Percentiles rank a stretch among this genome's conserved stretches.
Conservation (phyloP, 2,888 invertebrate genomes). For the Nematopogon swammerdamellus region DNA sequence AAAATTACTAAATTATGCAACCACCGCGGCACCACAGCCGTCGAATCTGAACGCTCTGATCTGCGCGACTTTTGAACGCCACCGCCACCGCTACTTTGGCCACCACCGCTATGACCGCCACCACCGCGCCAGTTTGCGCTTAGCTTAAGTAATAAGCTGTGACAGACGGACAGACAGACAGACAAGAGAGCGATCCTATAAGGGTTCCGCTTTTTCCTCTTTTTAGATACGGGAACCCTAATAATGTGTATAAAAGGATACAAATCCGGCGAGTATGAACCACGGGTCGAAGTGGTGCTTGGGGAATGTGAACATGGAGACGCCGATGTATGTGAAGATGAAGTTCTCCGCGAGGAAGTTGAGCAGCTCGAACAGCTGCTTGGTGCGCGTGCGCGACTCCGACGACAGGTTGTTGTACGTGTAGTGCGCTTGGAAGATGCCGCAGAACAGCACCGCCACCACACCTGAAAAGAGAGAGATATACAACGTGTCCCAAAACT, state of each 20-base stretch:
- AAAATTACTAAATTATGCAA: too few species aligned
- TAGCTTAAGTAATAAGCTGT: too few species aligned
- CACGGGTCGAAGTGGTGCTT: constrained; percentile 91
- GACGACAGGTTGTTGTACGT: constrained; percentile 94
- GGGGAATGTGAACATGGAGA: constrained; percentile 97
- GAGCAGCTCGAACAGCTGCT: constrained; percentile 88
- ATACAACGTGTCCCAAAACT: too few species aligned
- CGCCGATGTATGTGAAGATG: constrained; percentile 97
- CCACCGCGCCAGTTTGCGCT: too few species aligned
- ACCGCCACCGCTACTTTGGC: too few species aligned
- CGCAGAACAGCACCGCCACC: constrained; percentile 96
- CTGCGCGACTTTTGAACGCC: too few species aligned
- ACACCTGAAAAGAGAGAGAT: constrained; percentile 59
- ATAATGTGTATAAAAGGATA: constrained; percentile 64
- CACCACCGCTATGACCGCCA: too few species aligned
- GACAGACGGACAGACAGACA: too few species aligned
- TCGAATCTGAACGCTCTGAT: too few species aligned
- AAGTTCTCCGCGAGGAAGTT: constrained; percentile 98
- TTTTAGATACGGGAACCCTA: neutral
- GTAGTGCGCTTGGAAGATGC: constrained; percentile 98
- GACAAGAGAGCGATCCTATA: too few species aligned
- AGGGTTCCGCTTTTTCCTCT: too few species aligned
- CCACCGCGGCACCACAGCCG: too few species aligned
- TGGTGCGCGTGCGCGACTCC: constrained; percentile 83
- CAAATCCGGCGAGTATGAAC: constrained; percentile 91